Percentiles rank a stretch among this genome's conserved stretches.
Evolutionary conservation across 2,113 vertebrate genomes (phyloP).

Genomic region (Dasyprocta punctata): DNA sequence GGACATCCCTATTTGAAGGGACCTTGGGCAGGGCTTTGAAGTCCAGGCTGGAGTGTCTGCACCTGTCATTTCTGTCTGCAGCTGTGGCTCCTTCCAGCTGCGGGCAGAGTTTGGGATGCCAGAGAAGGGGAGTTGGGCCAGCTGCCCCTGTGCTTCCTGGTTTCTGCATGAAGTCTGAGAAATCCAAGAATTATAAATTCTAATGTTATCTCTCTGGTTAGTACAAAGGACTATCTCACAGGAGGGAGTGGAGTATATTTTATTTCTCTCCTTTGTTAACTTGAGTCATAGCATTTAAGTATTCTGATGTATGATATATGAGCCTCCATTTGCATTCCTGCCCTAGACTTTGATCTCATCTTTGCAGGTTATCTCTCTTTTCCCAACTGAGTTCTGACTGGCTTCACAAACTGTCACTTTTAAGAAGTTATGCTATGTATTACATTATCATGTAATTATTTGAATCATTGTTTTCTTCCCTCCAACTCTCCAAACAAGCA

Average conservation of each 20-base stretch:
- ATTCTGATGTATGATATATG: background rate
- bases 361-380: background rate
- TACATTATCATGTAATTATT: background rate
- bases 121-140: background rate
- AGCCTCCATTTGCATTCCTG: background rate
- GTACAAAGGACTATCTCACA: background rate
- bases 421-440: background rate
- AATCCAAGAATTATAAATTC: background rate
- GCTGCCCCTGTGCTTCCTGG: background rate
- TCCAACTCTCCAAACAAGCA: background rate
- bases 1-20: background rate
- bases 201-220: background rate
- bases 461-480: background rate
- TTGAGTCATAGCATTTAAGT: slow-evolving; percentile 1
- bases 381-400: background rate
- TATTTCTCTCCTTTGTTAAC: background rate
- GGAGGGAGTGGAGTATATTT: background rate
- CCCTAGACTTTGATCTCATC: background rate
- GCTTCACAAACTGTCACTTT: background rate
- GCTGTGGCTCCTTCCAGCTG: background rate
- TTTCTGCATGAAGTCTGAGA: background rate
- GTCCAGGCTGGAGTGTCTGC: no score
- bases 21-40: background rate
- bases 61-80: no score
- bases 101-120: background rate